Conservation (phyloP, 1,140 invertebrate species). For the Drosophila setifemur region DNA sequence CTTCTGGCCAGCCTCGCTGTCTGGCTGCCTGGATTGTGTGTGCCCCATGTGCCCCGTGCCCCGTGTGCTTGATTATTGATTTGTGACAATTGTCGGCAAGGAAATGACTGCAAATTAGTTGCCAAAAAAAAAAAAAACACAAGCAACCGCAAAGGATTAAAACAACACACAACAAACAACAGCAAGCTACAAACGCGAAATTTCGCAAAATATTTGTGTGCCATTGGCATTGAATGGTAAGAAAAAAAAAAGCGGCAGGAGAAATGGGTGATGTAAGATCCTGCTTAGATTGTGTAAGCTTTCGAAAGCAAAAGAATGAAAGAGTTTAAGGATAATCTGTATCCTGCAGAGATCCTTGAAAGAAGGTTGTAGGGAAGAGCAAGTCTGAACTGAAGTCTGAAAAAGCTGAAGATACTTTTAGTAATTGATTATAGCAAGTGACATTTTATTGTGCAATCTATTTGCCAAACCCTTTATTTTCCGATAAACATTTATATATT, state of each 20-base stretch:
- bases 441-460: too few species aligned
- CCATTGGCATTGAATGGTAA: constrained; percentile 48
- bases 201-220: constrained; percentile 14
- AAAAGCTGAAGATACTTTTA: background rate
- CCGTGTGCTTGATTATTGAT: constrained; percentile 53
- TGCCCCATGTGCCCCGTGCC: constrained; percentile 22
- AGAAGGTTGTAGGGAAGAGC: too few species aligned
- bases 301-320: constrained; percentile 17
- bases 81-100: constrained; percentile 48
- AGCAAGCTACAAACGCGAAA: background rate
- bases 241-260: constrained; percentile 18
- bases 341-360: too few species aligned
- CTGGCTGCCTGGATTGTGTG: constrained; percentile 17
- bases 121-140: constrained; percentile 8
- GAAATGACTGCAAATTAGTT: constrained; percentile 50
- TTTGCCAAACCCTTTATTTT: too few species aligned
- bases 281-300: constrained; percentile 19
- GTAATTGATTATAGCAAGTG: background rate
- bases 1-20: constrained; percentile 40
- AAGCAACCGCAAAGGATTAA: constrained; percentile 16
- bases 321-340: background rate
- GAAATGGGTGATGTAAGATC: constrained; percentile 48
- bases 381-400: too few species aligned
- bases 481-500: too few species aligned
- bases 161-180: constrained; percentile 7